Percentiles rank a stretch among this genome's conserved stretches.
These are phyloP conservation scores for Halcyon senegalensis DNA, from an alignment of 2,113 vertebrate genomes.

Conservation along the genomic window DNA sequence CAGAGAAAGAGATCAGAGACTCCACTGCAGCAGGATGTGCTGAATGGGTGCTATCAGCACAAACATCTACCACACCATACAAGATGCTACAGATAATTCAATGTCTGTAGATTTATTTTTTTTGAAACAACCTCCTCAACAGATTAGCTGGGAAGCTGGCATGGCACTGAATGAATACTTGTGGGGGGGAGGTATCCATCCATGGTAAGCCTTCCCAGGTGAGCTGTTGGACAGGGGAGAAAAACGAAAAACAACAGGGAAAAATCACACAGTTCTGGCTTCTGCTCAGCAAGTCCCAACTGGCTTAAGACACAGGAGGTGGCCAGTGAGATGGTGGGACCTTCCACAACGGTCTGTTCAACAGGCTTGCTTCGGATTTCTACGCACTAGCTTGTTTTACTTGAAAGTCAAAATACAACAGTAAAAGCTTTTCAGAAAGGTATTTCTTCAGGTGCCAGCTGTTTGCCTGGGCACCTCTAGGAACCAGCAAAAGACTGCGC, in stretches of 20 bases:
- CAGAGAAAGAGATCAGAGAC: neutral
- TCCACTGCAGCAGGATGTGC: neutral
- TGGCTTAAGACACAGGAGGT: fast-evolving
- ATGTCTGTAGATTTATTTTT: neutral
- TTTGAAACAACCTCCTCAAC: neutral
- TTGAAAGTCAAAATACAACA: neutral
- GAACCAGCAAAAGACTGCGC: neutral
- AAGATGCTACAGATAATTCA: neutral
- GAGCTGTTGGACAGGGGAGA: neutral
- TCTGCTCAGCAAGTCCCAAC: neutral
- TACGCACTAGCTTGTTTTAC: neutral
- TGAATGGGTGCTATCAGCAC: neutral
- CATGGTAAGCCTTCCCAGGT: neutral
- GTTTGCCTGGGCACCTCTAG: neutral
- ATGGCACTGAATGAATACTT: neutral
- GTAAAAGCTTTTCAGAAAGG: neutral
- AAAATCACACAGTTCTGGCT: neutral
- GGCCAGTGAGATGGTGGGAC: fast-evolving
- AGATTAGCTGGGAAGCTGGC: neutral
- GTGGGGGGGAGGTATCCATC: neutral
- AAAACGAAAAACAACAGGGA: neutral
- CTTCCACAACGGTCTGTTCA: neutral
- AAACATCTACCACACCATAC: neutral
- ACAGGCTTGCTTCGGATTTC: neutral
- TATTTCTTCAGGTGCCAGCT: neutral